These are phyloP conservation scores for Phrynocephalus guinanensis DNA, from an alignment of 2,797 vertebrate genomes.

Conservation along the genomic window DNA sequence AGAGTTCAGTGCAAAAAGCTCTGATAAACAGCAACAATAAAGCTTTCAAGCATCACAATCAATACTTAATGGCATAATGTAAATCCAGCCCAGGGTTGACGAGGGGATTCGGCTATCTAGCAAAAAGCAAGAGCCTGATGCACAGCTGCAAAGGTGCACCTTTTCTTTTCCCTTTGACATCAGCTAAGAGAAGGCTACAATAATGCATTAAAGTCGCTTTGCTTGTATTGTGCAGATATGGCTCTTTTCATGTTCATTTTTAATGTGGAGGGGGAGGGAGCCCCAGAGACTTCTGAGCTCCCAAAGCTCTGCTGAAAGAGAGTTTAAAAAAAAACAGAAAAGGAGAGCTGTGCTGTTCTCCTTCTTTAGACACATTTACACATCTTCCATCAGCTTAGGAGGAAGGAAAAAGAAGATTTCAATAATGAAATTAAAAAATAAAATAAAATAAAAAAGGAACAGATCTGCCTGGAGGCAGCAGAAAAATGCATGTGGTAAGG, in stretches of 20 bases:
- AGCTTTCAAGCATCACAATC: conserved; percentile 68
- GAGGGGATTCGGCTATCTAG: conserved; percentile 60
- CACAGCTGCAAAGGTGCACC: conserved; percentile 41
- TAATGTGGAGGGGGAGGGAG: conserved; percentile 29
- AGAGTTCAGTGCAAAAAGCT: conserved; percentile 56
- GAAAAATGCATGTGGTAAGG: conserved; percentile 71
- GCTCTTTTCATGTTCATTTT: conserved; percentile 45
- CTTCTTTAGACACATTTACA: conserved; percentile 76
- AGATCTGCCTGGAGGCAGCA: conserved; percentile 73
- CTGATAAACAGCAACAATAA: conserved; percentile 71
- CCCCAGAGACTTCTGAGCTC: conserved; percentile 61
- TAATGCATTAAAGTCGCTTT: conserved; percentile 62
- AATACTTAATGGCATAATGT: conserved; percentile 72
- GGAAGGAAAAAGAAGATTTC: conserved; percentile 61
- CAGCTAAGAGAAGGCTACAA: conserved; percentile 45
- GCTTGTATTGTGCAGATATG: conserved; percentile 56
- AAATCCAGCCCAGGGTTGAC: conserved; percentile 60
- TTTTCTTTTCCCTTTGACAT: conserved; percentile 18
- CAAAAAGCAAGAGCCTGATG: conserved; percentile 66
- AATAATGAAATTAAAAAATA: conserved; percentile 50
- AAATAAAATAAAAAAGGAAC: conserved; percentile 56
- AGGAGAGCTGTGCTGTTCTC: conserved; percentile 58
- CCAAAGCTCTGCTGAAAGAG: conserved; percentile 44
- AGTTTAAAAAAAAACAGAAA: conserved; percentile 27
- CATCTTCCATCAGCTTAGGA: conserved; percentile 68